phyloP scores from a whole-genome alignment of 2,888 invertebrate genomes.

The Achlya flavicornis region DNA sequence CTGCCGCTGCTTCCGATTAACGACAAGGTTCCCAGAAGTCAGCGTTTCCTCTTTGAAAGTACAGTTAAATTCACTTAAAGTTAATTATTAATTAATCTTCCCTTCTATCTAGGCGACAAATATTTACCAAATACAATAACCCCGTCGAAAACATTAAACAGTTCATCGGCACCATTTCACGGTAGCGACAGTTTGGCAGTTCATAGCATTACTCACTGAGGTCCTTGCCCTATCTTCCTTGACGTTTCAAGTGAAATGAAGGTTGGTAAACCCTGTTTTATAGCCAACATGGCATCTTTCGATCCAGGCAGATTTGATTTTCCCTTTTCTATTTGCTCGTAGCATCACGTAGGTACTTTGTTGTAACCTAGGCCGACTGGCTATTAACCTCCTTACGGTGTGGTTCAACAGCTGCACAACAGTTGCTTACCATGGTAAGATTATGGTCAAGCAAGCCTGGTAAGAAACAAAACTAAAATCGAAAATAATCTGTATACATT shows the following conservation, averaged over 20 bases:
- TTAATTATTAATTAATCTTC: background rate
- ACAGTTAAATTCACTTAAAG: too few species aligned
- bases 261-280: background rate
- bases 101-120: background rate
- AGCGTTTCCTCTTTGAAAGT: too few species aligned
- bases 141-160: background rate
- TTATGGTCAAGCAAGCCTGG: too few species aligned
- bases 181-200: constrained; percentile 3
- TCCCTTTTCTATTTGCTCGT: background rate
- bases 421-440: too few species aligned
- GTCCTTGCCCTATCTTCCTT: background rate
- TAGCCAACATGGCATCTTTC: background rate
- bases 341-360: too few species aligned
- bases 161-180: background rate
- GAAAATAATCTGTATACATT: too few species aligned
- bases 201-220: background rate
- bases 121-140: background rate
- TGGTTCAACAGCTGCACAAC: too few species aligned
- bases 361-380: too few species aligned
- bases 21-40: too few species aligned
- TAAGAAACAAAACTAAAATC: too few species aligned
- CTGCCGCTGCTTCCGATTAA: too few species aligned
- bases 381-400: too few species aligned
- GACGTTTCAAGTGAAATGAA: background rate
- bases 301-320: background rate